Base-by-base conservation (phyloP, 2,888 invertebrate genomes). In the Luperina nickerlii region DNA sequence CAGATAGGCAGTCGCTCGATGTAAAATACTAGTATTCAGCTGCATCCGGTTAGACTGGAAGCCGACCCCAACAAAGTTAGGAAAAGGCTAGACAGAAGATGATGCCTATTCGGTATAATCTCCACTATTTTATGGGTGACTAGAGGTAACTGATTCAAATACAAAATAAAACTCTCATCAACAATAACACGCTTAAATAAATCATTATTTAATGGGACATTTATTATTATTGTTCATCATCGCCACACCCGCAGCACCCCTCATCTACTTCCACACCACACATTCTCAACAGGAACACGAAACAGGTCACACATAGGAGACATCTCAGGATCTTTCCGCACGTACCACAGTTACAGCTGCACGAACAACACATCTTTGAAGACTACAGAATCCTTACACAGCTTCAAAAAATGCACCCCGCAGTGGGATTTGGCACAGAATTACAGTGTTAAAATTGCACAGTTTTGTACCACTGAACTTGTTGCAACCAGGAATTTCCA, bases 231-330 rank as follows among this genome's bases (percentile, higher is more conserved):
- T 68, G 74, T 63, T 68, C 83, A 8, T 68, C 83, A 8, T 90
- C 92, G 0, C 86, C 93, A 0, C 90, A 91, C 1, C 90, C 81
- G 6, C 95, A 95, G 82, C 95, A 95, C 1, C 91, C 92, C 3
- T 94, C 95, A 13, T 94, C 93, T 0, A 95, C 91, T 72, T 96
- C 96, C 0, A 95, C 92, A 0, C 96, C 96, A 68, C 96, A 96
- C 93, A 95, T 91, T 77, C 91, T 94, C 54, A 95, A 81, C 2
- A 96, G 72, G 66, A 94, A 96, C 57, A 95, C 95, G 24, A 94
- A 94, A 0, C 94, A 89, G 0, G 95, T 95, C 0, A 96, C 91
- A 82, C 96, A 96, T 0, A 95, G 82, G 0, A 96, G 88, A 79
- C 96, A 96, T 62, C 93, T 92, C 24, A 96, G 75, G 1, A 95